phyloP scores from a whole-genome alignment of 2,888 invertebrate species.

The Seira musarum region DNA sequence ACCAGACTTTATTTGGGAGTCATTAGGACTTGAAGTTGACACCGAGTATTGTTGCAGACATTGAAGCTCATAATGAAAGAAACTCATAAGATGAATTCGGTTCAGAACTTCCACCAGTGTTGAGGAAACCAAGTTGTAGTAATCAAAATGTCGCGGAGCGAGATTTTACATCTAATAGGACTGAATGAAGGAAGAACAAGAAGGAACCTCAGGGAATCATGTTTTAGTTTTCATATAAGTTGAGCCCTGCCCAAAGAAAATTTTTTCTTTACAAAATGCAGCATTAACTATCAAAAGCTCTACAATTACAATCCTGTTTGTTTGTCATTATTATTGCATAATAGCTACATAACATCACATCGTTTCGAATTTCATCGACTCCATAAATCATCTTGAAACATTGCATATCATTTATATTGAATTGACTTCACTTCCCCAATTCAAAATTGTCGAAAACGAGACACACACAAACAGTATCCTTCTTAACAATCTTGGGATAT shows the following conservation, averaged over 20 bases:
- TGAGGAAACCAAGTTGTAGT: no score
- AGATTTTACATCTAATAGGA: no score
- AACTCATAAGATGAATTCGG: no score
- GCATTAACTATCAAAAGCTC: not conserved
- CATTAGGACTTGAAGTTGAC: not conserved
- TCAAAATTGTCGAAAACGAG: conserved; percentile 35
- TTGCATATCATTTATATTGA: conserved; percentile 3
- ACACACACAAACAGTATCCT: no score
- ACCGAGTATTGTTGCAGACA: not conserved
- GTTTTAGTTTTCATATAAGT: no score
- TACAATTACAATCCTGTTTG: not conserved
- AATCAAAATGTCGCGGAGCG: no score
- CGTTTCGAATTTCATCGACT: conserved; percentile 43
- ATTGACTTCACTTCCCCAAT: conserved; percentile 9
- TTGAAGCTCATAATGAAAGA: not conserved
- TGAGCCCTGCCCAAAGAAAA: conserved; percentile 41
- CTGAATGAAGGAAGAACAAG: no score
- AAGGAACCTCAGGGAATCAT: no score
- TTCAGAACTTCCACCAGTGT: no score
- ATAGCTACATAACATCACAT: not conserved
- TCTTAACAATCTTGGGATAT: no score
- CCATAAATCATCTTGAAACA: conserved; percentile 44
- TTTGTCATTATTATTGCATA: not conserved
- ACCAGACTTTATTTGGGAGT: conserved; percentile 17
- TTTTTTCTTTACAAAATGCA: conserved; percentile 38